Evolutionary conservation across 92 coral and sea anemone genomes (phyloP).

Genomic region (Paragorgia papillata): DNA sequence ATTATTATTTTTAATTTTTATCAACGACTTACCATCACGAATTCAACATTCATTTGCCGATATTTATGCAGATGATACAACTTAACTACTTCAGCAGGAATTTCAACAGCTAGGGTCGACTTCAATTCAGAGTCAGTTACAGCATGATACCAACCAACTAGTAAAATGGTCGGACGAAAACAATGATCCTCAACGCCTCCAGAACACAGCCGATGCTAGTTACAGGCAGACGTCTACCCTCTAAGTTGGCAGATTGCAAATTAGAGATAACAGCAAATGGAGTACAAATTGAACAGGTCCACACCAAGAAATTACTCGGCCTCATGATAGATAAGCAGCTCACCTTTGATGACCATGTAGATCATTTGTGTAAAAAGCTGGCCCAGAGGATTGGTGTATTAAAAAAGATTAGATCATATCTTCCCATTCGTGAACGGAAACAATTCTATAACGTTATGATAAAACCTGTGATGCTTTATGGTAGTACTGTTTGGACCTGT

Average conservation of each 20-base stretch:
- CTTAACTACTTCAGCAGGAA: no score
- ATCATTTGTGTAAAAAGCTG: conserved; percentile 5
- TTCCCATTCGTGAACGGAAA: background rate
- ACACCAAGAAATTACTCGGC: conserved; percentile 16
- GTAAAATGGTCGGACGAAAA: conserved; percentile 27
- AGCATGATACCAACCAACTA: no score
- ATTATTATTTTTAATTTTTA: no score
- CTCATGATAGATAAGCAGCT: conserved; percentile 4
- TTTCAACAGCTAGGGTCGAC: no score
- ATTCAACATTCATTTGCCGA: no score
- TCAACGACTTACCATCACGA: no score
- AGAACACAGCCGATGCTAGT: conserved; percentile 30
- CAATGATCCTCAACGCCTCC: conserved; percentile 30
- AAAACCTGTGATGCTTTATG: conserved; percentile 22
- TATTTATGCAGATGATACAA: no score
- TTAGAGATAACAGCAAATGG: conserved; percentile 1
- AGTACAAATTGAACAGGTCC: conserved; percentile 16
- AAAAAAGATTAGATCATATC: conserved; percentile 1
- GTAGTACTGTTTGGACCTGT: conserved; percentile 21
- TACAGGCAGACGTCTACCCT: conserved; percentile 37
- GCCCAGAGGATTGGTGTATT: conserved; percentile 15
- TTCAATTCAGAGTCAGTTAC: no score
- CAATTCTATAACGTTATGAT: conserved; percentile 18
- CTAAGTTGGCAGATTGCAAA: conserved; percentile 16
- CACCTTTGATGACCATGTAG: conserved; percentile 40